A percentile compares a stretch with the other conserved stretches of the same genome.
Evolutionary conservation across 2,113 vertebrate genomes (phyloP).

Genomic region (Rhabdornis inornatus): DNA sequence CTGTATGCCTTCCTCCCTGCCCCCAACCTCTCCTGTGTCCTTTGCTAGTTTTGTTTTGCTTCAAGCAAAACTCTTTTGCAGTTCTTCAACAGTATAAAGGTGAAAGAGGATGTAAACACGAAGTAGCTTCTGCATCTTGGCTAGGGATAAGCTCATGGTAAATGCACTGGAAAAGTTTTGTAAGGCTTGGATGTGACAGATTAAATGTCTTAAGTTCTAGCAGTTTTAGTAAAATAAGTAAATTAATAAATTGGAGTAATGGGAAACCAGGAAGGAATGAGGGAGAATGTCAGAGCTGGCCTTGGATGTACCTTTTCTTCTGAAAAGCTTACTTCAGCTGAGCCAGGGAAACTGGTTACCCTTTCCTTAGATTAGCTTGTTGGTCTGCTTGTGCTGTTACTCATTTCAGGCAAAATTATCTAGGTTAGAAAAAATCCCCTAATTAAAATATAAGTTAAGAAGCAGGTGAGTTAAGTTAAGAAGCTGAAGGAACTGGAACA

Average conservation of each 20-base stretch:
- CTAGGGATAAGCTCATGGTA: neutral
- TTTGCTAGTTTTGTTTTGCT: neutral
- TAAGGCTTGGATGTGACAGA: neutral
- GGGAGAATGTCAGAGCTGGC: neutral
- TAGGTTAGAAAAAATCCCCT: slow-evolving; percentile 9
- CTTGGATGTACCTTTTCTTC: neutral
- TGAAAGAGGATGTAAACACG: neutral
- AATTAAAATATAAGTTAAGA: slow-evolving; percentile 43
- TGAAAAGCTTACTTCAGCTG: neutral
- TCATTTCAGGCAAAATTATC: slow-evolving; percentile 9
- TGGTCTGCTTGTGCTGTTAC: neutral
- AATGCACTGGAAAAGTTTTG: neutral
- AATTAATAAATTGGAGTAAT: neutral
- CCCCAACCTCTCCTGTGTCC: neutral
- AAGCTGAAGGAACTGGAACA: slow-evolving; percentile 29
- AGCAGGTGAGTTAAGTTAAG: neutral
- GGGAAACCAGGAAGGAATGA: neutral
- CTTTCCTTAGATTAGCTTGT: neutral
- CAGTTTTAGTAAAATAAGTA: neutral
- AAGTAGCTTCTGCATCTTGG: neutral
- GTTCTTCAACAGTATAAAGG: neutral
- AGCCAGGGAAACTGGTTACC: neutral
- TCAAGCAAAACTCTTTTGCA: neutral
- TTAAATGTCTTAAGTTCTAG: neutral
- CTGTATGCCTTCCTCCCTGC: neutral